Evolutionary conservation across 2,797 vertebrate species (phyloP).

Genomic region (Enteromius argenteus): DNA sequence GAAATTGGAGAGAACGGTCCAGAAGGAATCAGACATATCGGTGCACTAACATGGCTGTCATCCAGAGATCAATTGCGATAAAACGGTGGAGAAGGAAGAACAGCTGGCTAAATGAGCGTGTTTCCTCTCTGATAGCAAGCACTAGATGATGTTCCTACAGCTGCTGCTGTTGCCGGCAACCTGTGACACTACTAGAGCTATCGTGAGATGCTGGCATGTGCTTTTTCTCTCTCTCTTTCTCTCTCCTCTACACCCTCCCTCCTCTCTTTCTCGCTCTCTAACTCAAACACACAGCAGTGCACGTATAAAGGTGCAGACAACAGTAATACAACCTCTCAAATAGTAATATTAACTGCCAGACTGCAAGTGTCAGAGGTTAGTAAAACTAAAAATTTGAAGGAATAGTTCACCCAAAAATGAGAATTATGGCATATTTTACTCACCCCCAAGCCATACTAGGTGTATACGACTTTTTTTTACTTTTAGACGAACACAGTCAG

Average conservation of each 20-base stretch:
- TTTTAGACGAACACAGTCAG: too few relatives aligned
- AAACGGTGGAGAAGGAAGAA: constrained; percentile 25
- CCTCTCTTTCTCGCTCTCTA: constrained; percentile 24
- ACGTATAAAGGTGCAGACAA: constrained; percentile 17
- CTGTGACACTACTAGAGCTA: constrained; percentile 63
- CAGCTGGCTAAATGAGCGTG: constrained; percentile 65
- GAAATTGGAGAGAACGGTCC: constrained; percentile 91
- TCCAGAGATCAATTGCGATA: constrained; percentile 57
- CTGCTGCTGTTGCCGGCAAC: constrained; percentile 58
- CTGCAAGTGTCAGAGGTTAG: not conserved
- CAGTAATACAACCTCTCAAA: not conserved
- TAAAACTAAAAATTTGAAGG: not conserved
- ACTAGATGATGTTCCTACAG: constrained; percentile 34
- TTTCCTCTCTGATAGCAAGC: constrained; percentile 34
- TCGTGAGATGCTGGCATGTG: constrained; percentile 66
- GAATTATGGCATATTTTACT: too few relatives aligned
- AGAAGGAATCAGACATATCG: constrained; percentile 90
- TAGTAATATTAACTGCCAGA: not conserved
- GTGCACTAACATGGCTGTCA: constrained; percentile 77
- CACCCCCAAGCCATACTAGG: too few relatives aligned
- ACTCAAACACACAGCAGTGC: constrained; percentile 8
- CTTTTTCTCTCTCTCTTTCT: constrained; percentile 31
- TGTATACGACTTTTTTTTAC: too few relatives aligned
- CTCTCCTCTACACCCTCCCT: constrained; percentile 18
- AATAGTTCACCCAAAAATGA: too few relatives aligned